phyloP scores from a whole-genome alignment of 2,797 vertebrate species.

The Sebastes miniatus region DNA sequence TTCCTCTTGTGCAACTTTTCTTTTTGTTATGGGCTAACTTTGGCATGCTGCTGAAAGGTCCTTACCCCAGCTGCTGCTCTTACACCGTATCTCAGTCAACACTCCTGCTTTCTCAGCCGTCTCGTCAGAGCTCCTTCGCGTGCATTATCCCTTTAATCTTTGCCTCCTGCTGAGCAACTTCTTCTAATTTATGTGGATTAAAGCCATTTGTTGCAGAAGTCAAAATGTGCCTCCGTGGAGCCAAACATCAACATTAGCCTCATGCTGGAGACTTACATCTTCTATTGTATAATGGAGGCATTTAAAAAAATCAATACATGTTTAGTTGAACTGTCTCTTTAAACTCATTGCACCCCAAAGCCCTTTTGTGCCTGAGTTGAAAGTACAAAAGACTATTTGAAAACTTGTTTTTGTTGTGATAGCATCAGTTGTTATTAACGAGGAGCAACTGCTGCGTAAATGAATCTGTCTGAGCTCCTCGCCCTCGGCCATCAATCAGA shows the following conservation, averaged over 20 bases:
- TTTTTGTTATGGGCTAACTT: constrained; percentile 8
- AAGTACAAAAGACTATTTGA: constrained; percentile 34
- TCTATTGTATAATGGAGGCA: constrained; percentile 4
- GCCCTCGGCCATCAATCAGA: constrained; percentile 63
- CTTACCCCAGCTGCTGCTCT: constrained; percentile 53
- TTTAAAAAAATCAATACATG: constrained; percentile 44
- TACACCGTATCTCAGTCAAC: constrained; percentile 48
- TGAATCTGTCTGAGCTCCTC: constrained; percentile 61
- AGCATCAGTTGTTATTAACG: constrained; percentile 64
- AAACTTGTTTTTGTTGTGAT: constrained; percentile 59
- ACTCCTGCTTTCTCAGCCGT: constrained; percentile 44
- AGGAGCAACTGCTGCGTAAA: constrained; percentile 60
- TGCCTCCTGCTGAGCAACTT: constrained; percentile 66
- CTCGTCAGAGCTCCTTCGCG: constrained; percentile 31
- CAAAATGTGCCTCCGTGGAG: constrained; percentile 32
- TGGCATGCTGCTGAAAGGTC: constrained; percentile 37
- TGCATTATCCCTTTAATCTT: constrained; percentile 63
- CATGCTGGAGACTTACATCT: constrained; percentile 17
- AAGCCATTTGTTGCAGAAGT: constrained; percentile 61
- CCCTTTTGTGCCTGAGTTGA: constrained; percentile 24
- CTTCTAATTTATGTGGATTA: constrained; percentile 68
- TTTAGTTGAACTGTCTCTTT: constrained; percentile 33
- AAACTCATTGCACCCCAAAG: constrained; percentile 28
- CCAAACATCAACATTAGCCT: constrained; percentile 53
- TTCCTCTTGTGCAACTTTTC: constrained; percentile 5